Evolutionary conservation across 2,113 vertebrate species (phyloP), one percentile per base, ranked within the genome.

Genomic region (Sisor rabdophorus): DNA sequence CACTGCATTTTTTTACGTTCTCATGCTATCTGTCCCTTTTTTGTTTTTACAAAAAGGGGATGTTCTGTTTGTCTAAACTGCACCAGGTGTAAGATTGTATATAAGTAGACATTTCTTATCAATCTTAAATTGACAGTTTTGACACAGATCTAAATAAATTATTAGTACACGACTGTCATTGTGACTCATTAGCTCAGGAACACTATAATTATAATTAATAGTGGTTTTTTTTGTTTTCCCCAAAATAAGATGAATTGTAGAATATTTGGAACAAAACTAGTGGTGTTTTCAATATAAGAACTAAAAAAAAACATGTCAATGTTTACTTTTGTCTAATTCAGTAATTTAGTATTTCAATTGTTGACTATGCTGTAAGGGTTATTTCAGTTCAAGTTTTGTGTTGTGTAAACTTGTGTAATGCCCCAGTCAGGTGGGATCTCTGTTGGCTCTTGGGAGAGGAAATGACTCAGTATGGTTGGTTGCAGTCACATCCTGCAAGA

Each of bases 381-480:
- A 64, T 56, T 79, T 30, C 36, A 19, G 54, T 58, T 60, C 50
- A 74, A 48, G 65, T 40, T 55, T 32, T 9, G 53, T 79, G 36
- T 36, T 78, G 67, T 54, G 48, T 73, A 65, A 73, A 36, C 1
- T 20, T 64, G 70, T 52, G 22, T 53, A 56, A 63, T 22, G 13
- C 55, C 79, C 80, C 78, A 73, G 53, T 85, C 68, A 68, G 68
- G 71, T 63, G 76, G 80, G 80, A 50, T 74, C 74, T 80, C 85
- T 79, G 74, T 73, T 76, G 77, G 82, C 75, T 83, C 73, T 75
- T 84, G 78, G 73, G 78, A 69, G 84, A 89, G 91, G 90, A 91
- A 89, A 86, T 89, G 86, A 90, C 82, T 92, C 85, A 89, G 72
- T 88, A 86, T 87, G 84, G 81, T 85, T 85, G 86, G 71, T 74